Evolutionary conservation across 2,888 invertebrate genomes (phyloP).

Genomic region (Matsumyia berberina): DNA sequence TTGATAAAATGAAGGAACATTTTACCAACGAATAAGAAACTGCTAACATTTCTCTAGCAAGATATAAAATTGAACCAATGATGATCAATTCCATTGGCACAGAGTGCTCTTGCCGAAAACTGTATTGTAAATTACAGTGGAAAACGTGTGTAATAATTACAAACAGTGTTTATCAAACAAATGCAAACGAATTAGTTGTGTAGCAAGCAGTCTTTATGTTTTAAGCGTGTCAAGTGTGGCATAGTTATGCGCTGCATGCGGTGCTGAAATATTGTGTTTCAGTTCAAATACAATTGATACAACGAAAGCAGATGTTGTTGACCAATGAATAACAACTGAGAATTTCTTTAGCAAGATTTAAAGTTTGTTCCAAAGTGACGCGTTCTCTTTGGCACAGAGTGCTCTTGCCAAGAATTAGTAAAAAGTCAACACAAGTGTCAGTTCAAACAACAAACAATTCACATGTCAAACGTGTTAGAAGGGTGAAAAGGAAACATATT

Average conservation of each 20-base stretch:
- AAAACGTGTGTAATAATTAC: not conserved
- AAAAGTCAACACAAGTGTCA: not conserved
- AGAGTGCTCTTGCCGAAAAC: conserved; percentile 48
- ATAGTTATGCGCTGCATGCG: conserved; percentile 4
- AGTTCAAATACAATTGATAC: conserved; percentile 36
- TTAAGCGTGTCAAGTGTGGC: not conserved
- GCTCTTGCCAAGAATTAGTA: conserved; percentile 26
- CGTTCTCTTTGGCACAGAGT: conserved; percentile 18
- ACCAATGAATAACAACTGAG: conserved; percentile 41
- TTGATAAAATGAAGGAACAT: conserved; percentile 27
- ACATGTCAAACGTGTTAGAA: not conserved
- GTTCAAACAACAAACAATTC: not conserved
- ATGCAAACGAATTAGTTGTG: not conserved
- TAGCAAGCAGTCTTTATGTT: not conserved
- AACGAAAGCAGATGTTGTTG: not conserved
- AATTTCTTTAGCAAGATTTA: conserved; percentile 40
- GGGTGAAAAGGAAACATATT: not conserved
- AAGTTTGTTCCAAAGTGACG: conserved; percentile 19
- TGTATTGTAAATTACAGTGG: not conserved
- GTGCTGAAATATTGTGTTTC: conserved; percentile 14
- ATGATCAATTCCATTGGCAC: conserved; percentile 28
- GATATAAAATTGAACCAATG: conserved; percentile 47
- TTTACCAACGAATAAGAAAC: conserved; percentile 62
- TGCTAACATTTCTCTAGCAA: conserved; percentile 53
- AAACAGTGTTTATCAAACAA: not conserved